A percentile compares a stretch with the other conserved stretches of the same genome.
Conservation (phyloP, 2,797 vertebrate species). For the Lithobates sylvaticus region DNA sequence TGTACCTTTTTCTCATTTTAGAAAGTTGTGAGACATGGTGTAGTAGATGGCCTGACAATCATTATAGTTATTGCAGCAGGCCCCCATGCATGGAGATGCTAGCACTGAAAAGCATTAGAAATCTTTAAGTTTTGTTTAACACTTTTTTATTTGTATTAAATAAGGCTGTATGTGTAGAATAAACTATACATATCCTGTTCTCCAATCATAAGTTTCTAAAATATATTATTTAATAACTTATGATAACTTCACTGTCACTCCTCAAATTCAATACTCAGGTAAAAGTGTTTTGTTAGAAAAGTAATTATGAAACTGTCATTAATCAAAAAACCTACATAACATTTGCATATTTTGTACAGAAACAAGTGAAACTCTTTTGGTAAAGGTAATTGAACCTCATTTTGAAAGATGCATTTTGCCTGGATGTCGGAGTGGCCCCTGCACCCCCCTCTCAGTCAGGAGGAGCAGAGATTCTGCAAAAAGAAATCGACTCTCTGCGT, state of each 20-base stretch:
- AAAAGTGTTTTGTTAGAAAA: conserved; percentile 12
- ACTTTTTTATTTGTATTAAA: not conserved
- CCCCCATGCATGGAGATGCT: too few relatives aligned
- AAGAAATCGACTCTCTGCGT: conserved; percentile 21
- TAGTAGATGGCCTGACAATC: too few relatives aligned
- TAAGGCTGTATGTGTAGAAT: not conserved
- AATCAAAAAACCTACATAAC: conserved; percentile 16
- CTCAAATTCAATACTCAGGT: not conserved
- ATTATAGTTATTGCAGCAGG: too few relatives aligned
- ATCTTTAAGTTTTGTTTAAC: too few relatives aligned
- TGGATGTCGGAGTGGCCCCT: not conserved
- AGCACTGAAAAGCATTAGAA: too few relatives aligned
- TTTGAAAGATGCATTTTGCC: not conserved
- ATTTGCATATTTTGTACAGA: conserved; percentile 27
- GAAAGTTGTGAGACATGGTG: too few relatives aligned
- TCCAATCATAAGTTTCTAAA: not conserved
- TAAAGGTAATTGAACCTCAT: conserved; percentile 2
- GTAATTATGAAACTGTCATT: conserved; percentile 45
- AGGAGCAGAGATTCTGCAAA: conserved; percentile 1
- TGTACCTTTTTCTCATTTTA: too few relatives aligned
- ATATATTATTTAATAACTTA: not conserved
- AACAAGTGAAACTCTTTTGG: conserved; percentile 4
- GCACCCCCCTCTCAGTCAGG: conserved; percentile 1
- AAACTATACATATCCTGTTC: not conserved
- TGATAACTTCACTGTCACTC: not conserved